These are phyloP conservation scores for Phenacoccus solenopsis DNA, from an alignment of 1,140 invertebrate species.

Conservation along the genomic window DNA sequence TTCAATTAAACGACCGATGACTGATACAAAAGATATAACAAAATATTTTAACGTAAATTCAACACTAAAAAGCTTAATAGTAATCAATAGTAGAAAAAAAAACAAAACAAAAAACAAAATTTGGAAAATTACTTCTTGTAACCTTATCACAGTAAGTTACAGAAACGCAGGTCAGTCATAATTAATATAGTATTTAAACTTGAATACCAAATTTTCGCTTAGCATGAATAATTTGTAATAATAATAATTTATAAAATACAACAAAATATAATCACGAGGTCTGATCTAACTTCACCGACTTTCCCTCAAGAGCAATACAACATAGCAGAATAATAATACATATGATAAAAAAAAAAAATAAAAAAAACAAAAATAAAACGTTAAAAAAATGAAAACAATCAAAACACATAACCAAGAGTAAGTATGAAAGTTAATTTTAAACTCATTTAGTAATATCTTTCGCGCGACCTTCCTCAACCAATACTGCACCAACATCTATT, in stretches of 20 bases:
- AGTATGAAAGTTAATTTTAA: background rate
- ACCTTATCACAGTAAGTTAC: background rate
- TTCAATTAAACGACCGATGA: too few species aligned
- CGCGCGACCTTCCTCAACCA: background rate
- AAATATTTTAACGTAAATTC: too few species aligned
- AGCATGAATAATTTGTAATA: background rate
- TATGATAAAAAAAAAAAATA: too few species aligned
- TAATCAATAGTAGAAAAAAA: too few species aligned
- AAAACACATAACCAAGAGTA: background rate
- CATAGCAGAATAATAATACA: too few species aligned
- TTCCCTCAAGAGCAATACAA: background rate
- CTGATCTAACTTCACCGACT: too few species aligned
- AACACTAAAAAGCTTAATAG: too few species aligned
- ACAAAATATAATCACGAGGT: background rate
- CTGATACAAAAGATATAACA: too few species aligned
- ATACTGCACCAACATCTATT: background rate
- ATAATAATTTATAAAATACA: background rate
- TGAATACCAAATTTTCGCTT: background rate
- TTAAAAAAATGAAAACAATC: background rate
- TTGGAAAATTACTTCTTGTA: background rate
- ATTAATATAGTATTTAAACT: background rate
- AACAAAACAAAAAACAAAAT: too few species aligned
- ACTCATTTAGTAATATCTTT: background rate
- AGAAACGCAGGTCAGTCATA: background rate
- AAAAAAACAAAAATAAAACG: background rate